Conservation (phyloP, 2,113 vertebrate genomes). For the Percopsis transmontana region DNA sequence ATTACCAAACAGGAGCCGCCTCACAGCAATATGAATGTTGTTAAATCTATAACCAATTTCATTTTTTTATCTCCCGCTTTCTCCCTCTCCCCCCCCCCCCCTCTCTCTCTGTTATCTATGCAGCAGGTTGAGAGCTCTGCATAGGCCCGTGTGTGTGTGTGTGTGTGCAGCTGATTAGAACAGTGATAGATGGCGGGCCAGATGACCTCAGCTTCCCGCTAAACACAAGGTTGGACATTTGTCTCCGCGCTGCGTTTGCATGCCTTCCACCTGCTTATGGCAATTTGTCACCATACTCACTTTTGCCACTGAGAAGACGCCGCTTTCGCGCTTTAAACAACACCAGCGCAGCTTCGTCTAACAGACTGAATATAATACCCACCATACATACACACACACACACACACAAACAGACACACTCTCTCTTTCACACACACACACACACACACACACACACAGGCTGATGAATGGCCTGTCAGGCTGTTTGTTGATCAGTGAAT, state of each 20-base stretch:
- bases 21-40: constrained; percentile 58
- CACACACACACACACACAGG: constrained; percentile 54
- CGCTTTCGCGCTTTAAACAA: constrained; percentile 11
- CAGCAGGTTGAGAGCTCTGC: constrained; percentile 61
- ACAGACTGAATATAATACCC: no score
- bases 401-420: constrained; percentile 52
- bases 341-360: no score
- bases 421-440: constrained; percentile 43
- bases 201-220: constrained; percentile 78
- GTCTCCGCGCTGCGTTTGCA: constrained; percentile 75
- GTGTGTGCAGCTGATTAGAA: constrained; percentile 73
- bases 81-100: constrained; percentile 1
- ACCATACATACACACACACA: constrained; percentile 9
- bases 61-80: constrained; percentile 42
- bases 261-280: constrained; percentile 68
- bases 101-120: constrained; percentile 69
- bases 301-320: constrained; percentile 49
- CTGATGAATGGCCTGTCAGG: constrained; percentile 93
- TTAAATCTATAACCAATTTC: constrained; percentile 74
- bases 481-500: constrained; percentile 91
- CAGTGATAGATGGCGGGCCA: constrained; percentile 75
- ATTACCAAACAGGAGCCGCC: neutral
- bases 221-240: constrained; percentile 80
- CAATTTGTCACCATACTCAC: constrained; percentile 70
- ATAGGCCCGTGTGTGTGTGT: neutral